phyloP scores from a whole-genome alignment of 2,888 invertebrate species.

The Fabriciana adippe region DNA sequence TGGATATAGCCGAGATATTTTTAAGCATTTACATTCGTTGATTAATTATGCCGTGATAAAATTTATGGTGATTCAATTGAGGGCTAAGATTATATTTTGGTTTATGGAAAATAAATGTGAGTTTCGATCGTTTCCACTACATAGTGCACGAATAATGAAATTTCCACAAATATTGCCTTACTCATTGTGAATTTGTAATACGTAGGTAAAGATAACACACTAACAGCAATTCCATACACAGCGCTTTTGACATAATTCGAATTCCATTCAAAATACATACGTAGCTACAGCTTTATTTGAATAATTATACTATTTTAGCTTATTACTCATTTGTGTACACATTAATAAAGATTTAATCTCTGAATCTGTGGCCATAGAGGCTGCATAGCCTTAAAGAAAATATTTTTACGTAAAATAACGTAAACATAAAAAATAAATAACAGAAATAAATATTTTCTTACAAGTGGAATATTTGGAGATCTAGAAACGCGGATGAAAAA shows the following conservation, averaged over 20 bases:
- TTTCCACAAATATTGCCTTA: too few relatives aligned
- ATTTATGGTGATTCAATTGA: conserved; percentile 45
- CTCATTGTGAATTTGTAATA: not conserved
- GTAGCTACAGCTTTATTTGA: not conserved
- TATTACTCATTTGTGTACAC: not conserved
- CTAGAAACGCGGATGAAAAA: conserved; percentile 38
- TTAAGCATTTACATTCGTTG: conserved; percentile 69
- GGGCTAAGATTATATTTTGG: conserved; percentile 1
- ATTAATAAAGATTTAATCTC: not conserved
- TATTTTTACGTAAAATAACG: not conserved
- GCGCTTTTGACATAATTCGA: conserved; percentile 21
- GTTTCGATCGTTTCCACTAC: not conserved
- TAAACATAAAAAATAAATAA: not conserved
- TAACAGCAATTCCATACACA: conserved; percentile 8
- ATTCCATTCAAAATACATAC: conserved; percentile 11
- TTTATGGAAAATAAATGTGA: not conserved
- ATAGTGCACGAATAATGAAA: not conserved
- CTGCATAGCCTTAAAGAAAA: too few relatives aligned
- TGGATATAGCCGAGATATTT: conserved; percentile 73
- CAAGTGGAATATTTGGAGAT: conserved; percentile 35
- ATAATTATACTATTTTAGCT: not conserved
- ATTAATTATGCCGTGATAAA: conserved; percentile 60
- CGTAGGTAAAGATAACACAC: not conserved
- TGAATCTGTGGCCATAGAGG: too few relatives aligned
- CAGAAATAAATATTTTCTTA: conserved; percentile 5